These are phyloP conservation scores for Budorcas taxicolor DNA, from an alignment of 2,113 vertebrate species.

Conservation along the genomic window DNA sequence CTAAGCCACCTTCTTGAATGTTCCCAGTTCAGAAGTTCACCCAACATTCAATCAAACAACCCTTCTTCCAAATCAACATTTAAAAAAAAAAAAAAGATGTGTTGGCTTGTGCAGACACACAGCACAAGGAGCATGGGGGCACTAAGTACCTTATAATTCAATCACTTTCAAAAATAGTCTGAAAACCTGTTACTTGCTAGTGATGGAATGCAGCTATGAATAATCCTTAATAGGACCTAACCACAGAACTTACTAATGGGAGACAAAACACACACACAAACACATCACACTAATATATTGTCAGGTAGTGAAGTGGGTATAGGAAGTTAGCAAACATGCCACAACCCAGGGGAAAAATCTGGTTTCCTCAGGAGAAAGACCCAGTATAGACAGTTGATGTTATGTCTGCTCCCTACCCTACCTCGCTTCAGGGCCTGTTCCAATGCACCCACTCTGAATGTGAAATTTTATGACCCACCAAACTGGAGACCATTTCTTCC, in stretches of 20 bases:
- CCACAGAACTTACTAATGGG: not conserved
- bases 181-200: not conserved
- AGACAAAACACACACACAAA: not conserved
- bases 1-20: not conserved
- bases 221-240: not conserved
- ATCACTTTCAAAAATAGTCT: not conserved
- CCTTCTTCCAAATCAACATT: not conserved
- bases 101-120: not conserved
- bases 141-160: not conserved
- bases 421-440: not conserved
- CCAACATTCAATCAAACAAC: not conserved
- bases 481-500: not conserved
- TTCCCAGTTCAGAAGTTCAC: not conserved
- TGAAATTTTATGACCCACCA: not conserved
- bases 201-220: not conserved
- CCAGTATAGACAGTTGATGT: not conserved
- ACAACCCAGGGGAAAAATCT: not conserved
- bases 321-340: not conserved
- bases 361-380: not conserved
- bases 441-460: too few species aligned
- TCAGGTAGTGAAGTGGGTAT: not conserved
- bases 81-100: not conserved
- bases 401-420: not conserved
- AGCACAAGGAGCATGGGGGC: not conserved
- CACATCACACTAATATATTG: not conserved